Percentiles rank a stretch among this genome's conserved stretches.
phyloP scores from a whole-genome alignment of 2,797 vertebrate genomes.

The Notamacropus eugenii region DNA sequence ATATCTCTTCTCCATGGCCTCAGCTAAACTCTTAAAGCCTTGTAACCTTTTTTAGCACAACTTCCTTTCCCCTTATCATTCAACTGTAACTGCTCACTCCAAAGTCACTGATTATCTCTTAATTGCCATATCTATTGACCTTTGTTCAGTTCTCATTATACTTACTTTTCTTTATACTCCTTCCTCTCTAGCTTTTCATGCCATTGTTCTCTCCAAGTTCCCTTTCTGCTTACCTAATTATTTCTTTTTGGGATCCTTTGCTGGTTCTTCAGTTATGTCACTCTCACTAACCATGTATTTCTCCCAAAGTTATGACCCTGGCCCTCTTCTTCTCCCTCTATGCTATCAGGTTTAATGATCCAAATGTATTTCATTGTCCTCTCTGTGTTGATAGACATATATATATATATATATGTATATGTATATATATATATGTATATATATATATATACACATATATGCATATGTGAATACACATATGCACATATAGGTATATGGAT shows the following conservation, averaged over 20 bases:
- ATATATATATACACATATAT: neutral
- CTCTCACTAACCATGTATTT: neutral
- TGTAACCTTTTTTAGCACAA: neutral
- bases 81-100: neutral
- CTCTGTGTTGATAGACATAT: neutral
- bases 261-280: neutral
- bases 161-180: neutral
- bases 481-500: neutral
- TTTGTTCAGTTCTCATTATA: neutral
- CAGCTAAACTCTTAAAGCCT: neutral
- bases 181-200: neutral
- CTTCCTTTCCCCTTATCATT: neutral
- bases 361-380: neutral
- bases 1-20: neutral
- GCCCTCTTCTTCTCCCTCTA: neutral
- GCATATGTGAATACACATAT: neutral
- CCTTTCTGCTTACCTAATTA: neutral
- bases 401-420: neutral
- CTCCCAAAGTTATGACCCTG: neutral
- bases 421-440: neutral
- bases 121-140: neutral
- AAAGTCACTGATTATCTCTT: neutral
- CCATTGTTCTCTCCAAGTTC: neutral
- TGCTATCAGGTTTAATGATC: too few relatives aligned
- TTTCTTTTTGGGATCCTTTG: neutral